Evolutionary conservation across 2,888 invertebrate species (phyloP).

Genomic region (Harpagoxenus sublaevis): DNA sequence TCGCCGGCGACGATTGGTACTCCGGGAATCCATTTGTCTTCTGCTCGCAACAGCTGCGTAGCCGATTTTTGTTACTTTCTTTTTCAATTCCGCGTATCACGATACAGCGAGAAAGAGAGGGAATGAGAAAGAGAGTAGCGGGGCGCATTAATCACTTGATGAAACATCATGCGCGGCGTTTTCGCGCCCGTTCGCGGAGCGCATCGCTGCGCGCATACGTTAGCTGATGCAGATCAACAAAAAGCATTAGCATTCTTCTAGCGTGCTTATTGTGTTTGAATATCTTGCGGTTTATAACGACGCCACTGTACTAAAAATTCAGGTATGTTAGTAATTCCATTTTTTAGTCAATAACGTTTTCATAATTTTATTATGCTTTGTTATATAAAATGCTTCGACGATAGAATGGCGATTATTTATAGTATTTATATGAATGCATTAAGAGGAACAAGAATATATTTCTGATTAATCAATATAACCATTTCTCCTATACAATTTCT

Average conservation of each 20-base stretch:
- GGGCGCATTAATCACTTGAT: constrained; percentile 52
- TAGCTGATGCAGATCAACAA: constrained; percentile 22
- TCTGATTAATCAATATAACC: not conserved
- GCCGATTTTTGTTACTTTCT: constrained; percentile 33
- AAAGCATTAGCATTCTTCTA: constrained; percentile 25
- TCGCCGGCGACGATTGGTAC: constrained; percentile 56
- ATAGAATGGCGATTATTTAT: not conserved
- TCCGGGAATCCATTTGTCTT: constrained; percentile 62
- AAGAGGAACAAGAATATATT: not conserved
- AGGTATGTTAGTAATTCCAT: not conserved
- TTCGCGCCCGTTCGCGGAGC: constrained; percentile 37
- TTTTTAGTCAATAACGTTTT: not conserved
- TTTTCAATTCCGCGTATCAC: constrained; percentile 51
- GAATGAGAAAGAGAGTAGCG: not conserved
- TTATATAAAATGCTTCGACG: not conserved
- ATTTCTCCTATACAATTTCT: not conserved
- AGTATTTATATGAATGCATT: not conserved
- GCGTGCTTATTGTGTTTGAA: not conserved
- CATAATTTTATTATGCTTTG: not conserved
- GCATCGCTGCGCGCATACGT: constrained; percentile 19
- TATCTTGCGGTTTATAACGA: not conserved
- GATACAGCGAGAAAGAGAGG: not conserved
- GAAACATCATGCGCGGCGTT: constrained; percentile 36
- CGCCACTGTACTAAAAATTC: not conserved
- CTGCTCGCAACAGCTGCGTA: constrained; percentile 49